phyloP scores from a whole-genome alignment of 2,113 vertebrate species.

The Archilochus colubris region DNA sequence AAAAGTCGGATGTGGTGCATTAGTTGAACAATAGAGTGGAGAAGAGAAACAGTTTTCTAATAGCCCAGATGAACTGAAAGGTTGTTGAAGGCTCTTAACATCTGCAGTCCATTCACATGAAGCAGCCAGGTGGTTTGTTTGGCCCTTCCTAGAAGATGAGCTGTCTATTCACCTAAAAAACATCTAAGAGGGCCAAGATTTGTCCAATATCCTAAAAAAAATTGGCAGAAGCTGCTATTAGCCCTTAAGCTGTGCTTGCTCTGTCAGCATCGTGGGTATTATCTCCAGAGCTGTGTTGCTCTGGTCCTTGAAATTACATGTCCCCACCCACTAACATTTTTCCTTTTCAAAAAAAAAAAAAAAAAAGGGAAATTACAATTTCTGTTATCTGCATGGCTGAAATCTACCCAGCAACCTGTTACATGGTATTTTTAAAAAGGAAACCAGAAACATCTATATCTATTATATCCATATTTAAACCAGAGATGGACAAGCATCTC shows the following conservation, averaged over 20 bases:
- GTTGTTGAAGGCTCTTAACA: background rate
- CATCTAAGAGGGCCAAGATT: background rate
- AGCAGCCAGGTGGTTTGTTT: background rate
- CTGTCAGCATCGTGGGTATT: background rate
- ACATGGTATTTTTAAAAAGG: background rate
- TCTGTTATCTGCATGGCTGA: background rate
- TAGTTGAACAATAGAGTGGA: background rate
- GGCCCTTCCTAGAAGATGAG: background rate
- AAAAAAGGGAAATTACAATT: background rate
- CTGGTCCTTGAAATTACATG: background rate
- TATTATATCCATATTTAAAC: background rate
- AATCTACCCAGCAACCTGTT: background rate
- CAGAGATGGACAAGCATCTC: background rate
- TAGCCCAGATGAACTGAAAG: background rate
- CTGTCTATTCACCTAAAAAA: conserved; percentile 11
- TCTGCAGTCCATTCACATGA: background rate
- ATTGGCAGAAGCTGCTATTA: background rate
- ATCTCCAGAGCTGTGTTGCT: background rate
- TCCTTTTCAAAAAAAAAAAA: background rate
- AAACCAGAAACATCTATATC: background rate
- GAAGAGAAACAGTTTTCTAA: background rate
- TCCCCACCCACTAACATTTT: background rate
- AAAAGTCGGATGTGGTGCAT: background rate
- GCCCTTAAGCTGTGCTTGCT: background rate
- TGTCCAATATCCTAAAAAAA: background rate